phyloP scores from a whole-genome alignment of 2,113 vertebrate genomes.

The Callaeas wilsoni region DNA sequence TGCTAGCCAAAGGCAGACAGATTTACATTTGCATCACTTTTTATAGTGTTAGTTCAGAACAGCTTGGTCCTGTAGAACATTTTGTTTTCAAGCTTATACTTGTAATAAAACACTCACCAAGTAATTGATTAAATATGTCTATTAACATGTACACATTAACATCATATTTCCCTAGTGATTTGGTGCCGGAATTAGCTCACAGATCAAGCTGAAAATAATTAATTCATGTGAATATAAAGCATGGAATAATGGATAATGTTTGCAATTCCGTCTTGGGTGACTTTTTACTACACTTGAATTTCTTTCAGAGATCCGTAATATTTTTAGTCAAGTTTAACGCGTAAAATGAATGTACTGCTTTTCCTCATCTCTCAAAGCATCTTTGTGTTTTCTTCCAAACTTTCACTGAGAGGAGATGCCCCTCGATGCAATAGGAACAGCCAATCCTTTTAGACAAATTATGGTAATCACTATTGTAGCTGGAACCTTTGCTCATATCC shows the following conservation, averaged over 20 bases:
- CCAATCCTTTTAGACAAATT: neutral
- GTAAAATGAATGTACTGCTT: neutral
- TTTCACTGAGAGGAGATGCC: neutral
- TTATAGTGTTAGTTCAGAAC: constrained; percentile 16
- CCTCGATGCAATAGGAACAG: neutral
- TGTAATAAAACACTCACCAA: constrained; percentile 27
- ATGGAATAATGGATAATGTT: constrained; percentile 19
- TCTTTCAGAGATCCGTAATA: neutral
- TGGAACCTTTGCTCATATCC: neutral
- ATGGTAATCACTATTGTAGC: neutral
- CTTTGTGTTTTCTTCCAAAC: neutral
- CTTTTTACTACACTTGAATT: neutral
- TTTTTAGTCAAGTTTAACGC: neutral
- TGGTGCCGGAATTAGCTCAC: constrained; percentile 34
- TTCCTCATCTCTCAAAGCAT: neutral
- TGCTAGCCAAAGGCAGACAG: neutral
- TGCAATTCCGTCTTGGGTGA: constrained; percentile 13
- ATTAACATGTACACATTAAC: constrained; percentile 27
- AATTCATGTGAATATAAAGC: constrained; percentile 37
- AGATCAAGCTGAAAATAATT: constrained; percentile 36
- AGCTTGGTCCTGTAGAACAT: constrained; percentile 24
- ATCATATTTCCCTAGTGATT: constrained; percentile 40
- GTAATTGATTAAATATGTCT: constrained; percentile 58
- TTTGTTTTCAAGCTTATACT: constrained; percentile 35
- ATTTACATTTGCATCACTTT: constrained; percentile 31